These are phyloP conservation scores for Melikaiella ostensackeni DNA, from an alignment of 2,888 invertebrate species.

Conservation along the genomic window DNA sequence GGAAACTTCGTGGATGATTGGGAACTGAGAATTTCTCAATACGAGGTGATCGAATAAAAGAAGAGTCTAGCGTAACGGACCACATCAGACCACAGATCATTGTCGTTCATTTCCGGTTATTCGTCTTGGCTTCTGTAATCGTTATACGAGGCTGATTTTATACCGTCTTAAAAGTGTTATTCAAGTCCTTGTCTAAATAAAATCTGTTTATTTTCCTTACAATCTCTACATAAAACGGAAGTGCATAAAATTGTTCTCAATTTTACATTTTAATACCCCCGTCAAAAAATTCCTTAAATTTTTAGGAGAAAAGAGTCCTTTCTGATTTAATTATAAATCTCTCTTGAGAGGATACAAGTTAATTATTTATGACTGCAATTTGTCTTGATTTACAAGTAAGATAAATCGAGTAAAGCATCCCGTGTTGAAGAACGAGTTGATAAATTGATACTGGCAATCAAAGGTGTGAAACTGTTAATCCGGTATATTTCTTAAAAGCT, in stretches of 20 bases:
- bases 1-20: constrained; percentile 14
- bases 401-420: too few species aligned
- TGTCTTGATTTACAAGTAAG: constrained; percentile 27
- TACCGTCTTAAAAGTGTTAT: constrained; percentile 24
- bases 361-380: not conserved
- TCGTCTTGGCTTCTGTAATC: constrained; percentile 38
- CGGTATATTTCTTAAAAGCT: not conserved
- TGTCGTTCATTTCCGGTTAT: constrained; percentile 36
- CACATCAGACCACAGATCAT: constrained; percentile 19
- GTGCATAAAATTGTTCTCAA: not conserved
- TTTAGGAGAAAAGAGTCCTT: not conserved
- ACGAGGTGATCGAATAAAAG: not conserved
- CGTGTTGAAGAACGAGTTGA: constrained; percentile 5
- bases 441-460: constrained; percentile 18
- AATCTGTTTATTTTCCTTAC: not conserved
- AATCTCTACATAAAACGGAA: not conserved
- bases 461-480: constrained; percentile 17
- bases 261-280: not conserved
- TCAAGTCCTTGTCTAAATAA: not conserved
- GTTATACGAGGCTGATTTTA: constrained; percentile 23
- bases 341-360: not conserved
- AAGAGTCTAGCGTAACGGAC: constrained; percentile 16
- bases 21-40: constrained; percentile 33
- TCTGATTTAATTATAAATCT: not conserved
- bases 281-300: not conserved